A percentile compares a stretch with the other conserved stretches of the same genome.
Conservation (phyloP, 2,797 vertebrate genomes). For the Galago senegalensis region DNA sequence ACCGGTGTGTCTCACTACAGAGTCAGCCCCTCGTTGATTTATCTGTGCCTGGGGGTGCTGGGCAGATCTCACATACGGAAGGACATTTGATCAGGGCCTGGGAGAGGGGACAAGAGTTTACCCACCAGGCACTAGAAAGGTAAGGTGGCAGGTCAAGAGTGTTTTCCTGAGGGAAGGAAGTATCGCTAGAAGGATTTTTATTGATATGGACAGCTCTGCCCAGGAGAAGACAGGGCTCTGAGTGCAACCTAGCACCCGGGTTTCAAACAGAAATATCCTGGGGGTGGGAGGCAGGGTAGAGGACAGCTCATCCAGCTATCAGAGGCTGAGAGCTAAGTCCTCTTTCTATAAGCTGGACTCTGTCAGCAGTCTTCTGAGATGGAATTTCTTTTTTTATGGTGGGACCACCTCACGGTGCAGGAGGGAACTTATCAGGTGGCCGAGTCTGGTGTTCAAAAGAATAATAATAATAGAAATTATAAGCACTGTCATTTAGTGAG, state of each 20-base stretch:
- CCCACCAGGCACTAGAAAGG: background rate
- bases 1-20: background rate
- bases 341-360: background rate
- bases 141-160: background rate
- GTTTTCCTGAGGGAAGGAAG: background rate
- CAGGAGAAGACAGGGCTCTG: background rate
- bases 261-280: background rate
- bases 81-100: background rate
- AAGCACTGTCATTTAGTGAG: background rate
- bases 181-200: background rate
- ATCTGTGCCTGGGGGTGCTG: background rate
- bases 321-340: background rate
- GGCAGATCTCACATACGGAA: background rate
- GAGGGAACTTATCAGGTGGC: background rate
- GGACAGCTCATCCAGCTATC: background rate
- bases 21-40: background rate
- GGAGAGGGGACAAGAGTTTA: background rate
- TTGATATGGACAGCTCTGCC: background rate
- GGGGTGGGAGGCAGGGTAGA: background rate
- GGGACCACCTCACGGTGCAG: background rate
- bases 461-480: background rate
- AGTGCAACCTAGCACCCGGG: background rate
- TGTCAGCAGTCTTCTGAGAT: background rate
- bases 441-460: slow-evolving; percentile 25
- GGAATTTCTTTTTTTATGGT: background rate